Percentiles rank a stretch among this genome's conserved stretches.
Evolutionary conservation across 2,113 vertebrate species (phyloP).

Genomic region (Gallinago media): DNA sequence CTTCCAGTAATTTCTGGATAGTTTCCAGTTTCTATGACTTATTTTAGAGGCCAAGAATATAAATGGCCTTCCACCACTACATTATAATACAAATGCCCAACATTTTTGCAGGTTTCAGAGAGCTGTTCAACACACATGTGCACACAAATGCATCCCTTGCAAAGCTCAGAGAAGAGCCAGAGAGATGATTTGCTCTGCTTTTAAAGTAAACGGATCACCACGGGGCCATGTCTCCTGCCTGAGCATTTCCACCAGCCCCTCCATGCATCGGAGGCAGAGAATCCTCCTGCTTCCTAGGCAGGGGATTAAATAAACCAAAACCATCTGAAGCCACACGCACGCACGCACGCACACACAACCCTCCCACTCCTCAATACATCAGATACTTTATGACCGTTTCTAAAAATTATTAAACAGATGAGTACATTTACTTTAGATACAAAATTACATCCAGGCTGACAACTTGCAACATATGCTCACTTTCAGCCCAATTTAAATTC

Average conservation of each 20-base stretch:
- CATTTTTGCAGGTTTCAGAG: background rate
- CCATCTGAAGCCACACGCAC: background rate
- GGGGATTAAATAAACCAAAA: background rate
- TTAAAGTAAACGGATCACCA: background rate
- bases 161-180: background rate
- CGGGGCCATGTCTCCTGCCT: accelerated
- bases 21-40: background rate
- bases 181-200: background rate
- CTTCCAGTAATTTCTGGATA: background rate
- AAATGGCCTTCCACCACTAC: background rate
- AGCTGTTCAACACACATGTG: background rate
- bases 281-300: background rate
- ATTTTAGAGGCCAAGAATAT: background rate
- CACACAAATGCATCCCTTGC: background rate
- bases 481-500: constrained; percentile 22
- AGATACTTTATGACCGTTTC: background rate
- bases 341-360: no score
- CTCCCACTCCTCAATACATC: background rate
- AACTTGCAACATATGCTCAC: background rate
- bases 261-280: accelerated
- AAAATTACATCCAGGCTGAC: background rate
- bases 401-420: constrained; percentile 28
- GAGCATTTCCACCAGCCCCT: background rate
- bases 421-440: background rate
- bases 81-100: background rate